Conservation (phyloP, 2,797 vertebrate genomes). For the Syndactyla subalaris region DNA sequence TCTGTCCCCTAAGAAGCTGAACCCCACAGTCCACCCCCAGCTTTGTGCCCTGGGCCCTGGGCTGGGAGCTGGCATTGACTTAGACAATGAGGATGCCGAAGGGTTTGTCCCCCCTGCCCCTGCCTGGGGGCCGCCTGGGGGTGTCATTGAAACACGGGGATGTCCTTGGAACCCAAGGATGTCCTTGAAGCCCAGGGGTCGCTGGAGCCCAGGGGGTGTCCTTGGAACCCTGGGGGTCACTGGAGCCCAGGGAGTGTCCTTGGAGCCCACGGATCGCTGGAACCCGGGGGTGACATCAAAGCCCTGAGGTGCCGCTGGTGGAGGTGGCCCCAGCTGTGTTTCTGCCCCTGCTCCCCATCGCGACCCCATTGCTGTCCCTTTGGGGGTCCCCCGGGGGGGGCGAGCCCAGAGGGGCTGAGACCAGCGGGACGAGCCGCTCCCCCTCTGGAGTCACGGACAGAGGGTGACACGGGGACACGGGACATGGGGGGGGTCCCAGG, state of each 20-base stretch:
- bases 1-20: background rate
- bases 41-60: fast-evolving
- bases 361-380: background rate
- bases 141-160: background rate
- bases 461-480: background rate
- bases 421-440: background rate
- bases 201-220: background rate
- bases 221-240: background rate
- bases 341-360: background rate
- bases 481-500: background rate
- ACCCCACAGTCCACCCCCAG: fast-evolving
- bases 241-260: background rate
- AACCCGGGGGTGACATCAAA: background rate
- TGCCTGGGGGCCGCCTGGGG: too few species aligned
- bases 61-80: background rate
- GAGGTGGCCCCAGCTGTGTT: background rate
- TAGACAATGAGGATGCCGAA: too few species aligned
- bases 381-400: background rate
- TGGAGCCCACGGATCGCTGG: background rate
- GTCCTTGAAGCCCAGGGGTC: background rate
- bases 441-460: background rate
- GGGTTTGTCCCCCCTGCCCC: background rate
- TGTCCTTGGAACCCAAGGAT: background rate
- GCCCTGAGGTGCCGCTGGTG: background rate
- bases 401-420: background rate